Base-by-base conservation (phyloP, 1,140 invertebrate genomes). In the Drosophila insularis region DNA sequence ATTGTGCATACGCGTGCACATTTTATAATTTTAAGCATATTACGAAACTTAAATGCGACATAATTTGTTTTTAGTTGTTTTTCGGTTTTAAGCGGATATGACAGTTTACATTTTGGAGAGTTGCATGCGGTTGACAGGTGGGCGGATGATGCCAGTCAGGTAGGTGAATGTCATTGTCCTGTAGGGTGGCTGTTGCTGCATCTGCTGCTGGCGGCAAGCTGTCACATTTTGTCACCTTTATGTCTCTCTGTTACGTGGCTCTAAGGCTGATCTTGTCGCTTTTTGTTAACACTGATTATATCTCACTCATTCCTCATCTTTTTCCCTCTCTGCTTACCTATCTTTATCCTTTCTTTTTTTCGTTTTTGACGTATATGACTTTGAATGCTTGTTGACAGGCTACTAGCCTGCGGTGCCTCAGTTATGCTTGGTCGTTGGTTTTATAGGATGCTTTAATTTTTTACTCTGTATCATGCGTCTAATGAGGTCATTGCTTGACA, bases 401-500 rank as follows among this genome's bases (percentile, higher is more conserved):
- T 55, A 2, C 11, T 67, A 80, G 27, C 27, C 82, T 72, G 32
- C 62, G 53, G 43, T 65, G 73, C 56, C 11, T 37, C 3, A 37
- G 11, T 13, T 37, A 13, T 37, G 13, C 11, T 37, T 37, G 11
- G 35, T 37, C 35, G 35, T 11, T 32, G 43, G 8, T 21, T 50
- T 50, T 17, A 7, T 46, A 17, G 17, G 6, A 46, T 46, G 43
- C 43, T 50, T 50, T 50, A 50, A 50, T 8, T 50, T 21, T 50
- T 8, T 37, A 11, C 10, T 37, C 8, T 46, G 43, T 37, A 4
- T 35, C 53, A 17, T 37, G 5, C 40, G 23, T 40, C n/a, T 89
- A 89, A 89, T 89, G 84, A 89, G 84, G 84, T 89, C 84, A 89
- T 89, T 89, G 84, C 85, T 89, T 89, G 84, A 89, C 84, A 89